A percentile compares a stretch with the other conserved stretches of the same genome.
Evolutionary conservation across 2,113 vertebrate species (phyloP).

Genomic region (Isurus oxyrinchus): DNA sequence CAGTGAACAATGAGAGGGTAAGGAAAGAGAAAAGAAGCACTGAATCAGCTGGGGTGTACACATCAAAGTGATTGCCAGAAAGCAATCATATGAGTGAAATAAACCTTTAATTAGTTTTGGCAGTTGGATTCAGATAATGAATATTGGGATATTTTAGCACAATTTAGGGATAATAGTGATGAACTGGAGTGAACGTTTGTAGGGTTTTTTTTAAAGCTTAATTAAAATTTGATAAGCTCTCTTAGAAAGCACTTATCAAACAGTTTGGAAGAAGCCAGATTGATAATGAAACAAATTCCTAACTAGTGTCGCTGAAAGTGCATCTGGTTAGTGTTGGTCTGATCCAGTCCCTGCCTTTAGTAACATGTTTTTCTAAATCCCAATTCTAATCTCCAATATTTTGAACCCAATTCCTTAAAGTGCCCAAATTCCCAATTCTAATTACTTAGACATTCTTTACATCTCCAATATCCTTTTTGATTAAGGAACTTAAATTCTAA

Average conservation of each 20-base stretch:
- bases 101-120: constrained; percentile 15
- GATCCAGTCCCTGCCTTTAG: background rate
- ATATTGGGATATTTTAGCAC: background rate
- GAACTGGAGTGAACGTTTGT: background rate
- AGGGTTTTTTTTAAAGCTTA: background rate
- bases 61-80: background rate
- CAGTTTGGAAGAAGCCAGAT: background rate
- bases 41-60: background rate
- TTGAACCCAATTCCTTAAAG: constrained; percentile 4
- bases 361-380: constrained; percentile 1
- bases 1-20: background rate
- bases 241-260: constrained; percentile 9
- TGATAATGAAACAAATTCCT: constrained; percentile 22
- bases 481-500: background rate
- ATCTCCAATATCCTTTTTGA: background rate
- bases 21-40: background rate
- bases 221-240: constrained; percentile 29
- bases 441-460: background rate
- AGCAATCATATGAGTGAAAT: background rate
- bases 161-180: constrained; percentile 6
- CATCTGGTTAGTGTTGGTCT: background rate
- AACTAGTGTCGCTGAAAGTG: background rate
- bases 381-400: constrained; percentile 24
- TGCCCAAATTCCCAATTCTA: constrained; percentile 22
- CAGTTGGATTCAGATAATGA: constrained; percentile 15